Percentiles rank a stretch among this genome's conserved stretches.
Conservation (phyloP, 2,797 vertebrate genomes). For the Phataginus tricuspis region DNA sequence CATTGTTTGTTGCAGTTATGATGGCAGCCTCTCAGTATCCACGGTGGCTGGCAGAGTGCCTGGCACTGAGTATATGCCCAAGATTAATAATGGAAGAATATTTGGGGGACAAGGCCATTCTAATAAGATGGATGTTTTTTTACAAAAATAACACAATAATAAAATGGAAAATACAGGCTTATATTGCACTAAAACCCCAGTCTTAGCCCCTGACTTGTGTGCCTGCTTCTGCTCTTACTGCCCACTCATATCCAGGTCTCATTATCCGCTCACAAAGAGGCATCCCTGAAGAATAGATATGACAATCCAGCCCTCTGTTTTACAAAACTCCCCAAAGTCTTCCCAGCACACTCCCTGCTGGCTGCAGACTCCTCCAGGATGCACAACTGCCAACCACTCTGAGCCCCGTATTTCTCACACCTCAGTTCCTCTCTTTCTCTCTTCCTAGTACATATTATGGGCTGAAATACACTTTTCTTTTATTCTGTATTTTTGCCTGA, state of each 20-base stretch:
- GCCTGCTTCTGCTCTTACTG: neutral
- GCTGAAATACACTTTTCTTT: neutral
- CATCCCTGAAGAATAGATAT: neutral
- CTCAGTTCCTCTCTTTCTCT: neutral
- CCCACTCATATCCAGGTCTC: neutral
- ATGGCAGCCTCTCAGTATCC: neutral
- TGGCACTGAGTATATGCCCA: no score
- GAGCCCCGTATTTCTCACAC: neutral
- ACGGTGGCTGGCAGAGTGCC: no score
- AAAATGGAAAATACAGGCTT: conserved; percentile 7
- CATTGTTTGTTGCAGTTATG: neutral
- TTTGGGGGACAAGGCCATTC: neutral
- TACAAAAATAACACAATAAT: neutral
- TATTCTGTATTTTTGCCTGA: neutral
- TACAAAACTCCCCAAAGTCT: neutral
- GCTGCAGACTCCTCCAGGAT: neutral
- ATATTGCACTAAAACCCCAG: neutral
- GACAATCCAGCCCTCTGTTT: neutral
- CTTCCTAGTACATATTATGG: neutral
- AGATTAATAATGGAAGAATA: neutral
- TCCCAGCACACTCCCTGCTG: no score
- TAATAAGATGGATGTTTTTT: neutral
- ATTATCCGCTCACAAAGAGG: neutral
- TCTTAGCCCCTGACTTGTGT: neutral
- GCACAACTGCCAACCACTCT: neutral